Evolutionary conservation across 2,888 invertebrate genomes (phyloP), one percentile per base, ranked within the genome.

Genomic region (Masnerella sp.): DNA sequence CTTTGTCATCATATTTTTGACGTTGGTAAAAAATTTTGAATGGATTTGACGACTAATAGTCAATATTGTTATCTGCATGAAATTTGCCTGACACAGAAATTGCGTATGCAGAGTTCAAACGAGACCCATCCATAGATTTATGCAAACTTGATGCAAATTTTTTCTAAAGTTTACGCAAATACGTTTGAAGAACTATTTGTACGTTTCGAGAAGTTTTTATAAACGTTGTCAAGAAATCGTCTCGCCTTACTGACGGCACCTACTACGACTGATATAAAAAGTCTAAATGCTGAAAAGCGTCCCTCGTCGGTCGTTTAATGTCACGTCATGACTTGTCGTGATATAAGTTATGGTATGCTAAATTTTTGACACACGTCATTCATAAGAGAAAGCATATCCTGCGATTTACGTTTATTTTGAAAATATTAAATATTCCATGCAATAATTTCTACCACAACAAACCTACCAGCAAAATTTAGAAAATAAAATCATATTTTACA

Each of bases 291-390:
- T 54, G 34, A 43, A 43, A 43, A 36, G 14, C 2, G 36, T 43
- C 17, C 38, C 17, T 61, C 28, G 18, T 28, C 45, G 17, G 11
- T 18, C 11, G 5, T 59, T 42, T 36, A 56, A 49, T 59, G 51
- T 40, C 65, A 38, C 30, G 59, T 43, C 47, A 49, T 38, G 61
- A 40, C 40, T 47, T 56, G 49, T 54, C 49, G 22, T 32, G 47
- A 67, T 49, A 18, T 43, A 40, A 36, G 58, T 59, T 43, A 51
- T 28, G 36, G 30, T 59, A 61, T 45, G 52, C 12, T 36, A 17
- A 42, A 69, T 51, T 69, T 58, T 69, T 52, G 52, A 69, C 61
- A 45, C 51, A 34, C 43, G 20, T 49, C 49, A 49, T 59, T 58
- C 43, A 42, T 51, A 54, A 45, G 59, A 38, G 68, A 61, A 69